Conservation (phyloP, 2,888 invertebrate species). For the Ypsolopha scabrella region DNA sequence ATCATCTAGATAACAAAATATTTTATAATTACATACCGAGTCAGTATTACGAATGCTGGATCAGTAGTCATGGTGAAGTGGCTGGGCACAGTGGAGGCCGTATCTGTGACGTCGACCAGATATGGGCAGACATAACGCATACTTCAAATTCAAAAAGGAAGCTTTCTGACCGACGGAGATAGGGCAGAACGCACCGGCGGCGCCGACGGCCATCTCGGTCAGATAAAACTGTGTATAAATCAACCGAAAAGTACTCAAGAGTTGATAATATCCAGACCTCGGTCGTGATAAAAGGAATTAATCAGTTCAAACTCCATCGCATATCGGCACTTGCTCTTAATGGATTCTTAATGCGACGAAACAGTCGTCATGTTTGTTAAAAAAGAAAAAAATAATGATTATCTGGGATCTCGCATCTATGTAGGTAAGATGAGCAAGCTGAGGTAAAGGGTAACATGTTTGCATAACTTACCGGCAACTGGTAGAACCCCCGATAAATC, state of each 20-base stretch:
- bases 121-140: conserved; percentile 8
- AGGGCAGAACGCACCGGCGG: conserved; percentile 10
- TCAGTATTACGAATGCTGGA: not conserved
- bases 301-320: conserved; percentile 23
- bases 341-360: conserved; percentile 40
- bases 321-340: conserved; percentile 22
- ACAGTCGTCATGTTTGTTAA: conserved; percentile 7
- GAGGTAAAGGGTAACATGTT: not conserved
- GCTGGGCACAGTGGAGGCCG: not conserved
- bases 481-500: no score
- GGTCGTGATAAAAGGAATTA: conserved; percentile 34
- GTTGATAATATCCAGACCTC: conserved; percentile 24
- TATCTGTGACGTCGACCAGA: not conserved
- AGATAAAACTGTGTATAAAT: conserved; percentile 30
- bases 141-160: conserved; percentile 21
- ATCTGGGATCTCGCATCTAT: not conserved
- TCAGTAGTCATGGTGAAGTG: not conserved
- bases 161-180: conserved; percentile 5
- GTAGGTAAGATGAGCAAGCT: not conserved
- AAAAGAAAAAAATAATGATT: not conserved
- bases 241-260: conserved; percentile 22
- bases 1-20: not conserved
- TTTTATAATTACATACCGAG: not conserved
- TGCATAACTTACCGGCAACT: not conserved
- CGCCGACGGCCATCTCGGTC: conserved; percentile 25